Conservation (phyloP, 2,888 invertebrate genomes). For the Parnassius smintheus region DNA sequence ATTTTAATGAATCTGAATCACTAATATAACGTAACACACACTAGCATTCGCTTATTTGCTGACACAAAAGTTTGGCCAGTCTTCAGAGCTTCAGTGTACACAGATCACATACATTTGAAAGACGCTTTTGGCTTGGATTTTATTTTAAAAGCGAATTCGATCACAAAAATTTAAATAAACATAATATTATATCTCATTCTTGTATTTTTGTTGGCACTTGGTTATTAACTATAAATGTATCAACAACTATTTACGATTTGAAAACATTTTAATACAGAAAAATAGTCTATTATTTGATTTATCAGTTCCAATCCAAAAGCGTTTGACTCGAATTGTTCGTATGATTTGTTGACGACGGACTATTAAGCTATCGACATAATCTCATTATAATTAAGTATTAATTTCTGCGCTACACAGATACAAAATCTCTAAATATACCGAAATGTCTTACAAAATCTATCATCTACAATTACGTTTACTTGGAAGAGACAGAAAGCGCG, state of each 20-base stretch:
- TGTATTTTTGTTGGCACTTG: conserved; percentile 5
- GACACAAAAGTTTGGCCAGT: background rate
- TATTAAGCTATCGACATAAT: conserved; percentile 2
- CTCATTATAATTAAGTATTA: background rate
- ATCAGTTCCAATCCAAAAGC: background rate
- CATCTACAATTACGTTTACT: background rate
- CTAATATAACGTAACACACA: background rate
- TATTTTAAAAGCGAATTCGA: background rate
- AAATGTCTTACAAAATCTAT: conserved; percentile 3
- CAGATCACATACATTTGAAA: background rate
- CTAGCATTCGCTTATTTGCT: background rate
- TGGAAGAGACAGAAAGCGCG: conserved; percentile 15
- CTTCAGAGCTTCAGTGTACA: background rate
- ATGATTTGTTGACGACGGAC: background rate
- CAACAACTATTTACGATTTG: conserved; percentile 1
- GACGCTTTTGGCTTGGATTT: background rate
- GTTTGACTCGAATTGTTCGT: background rate
- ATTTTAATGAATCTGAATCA: background rate
- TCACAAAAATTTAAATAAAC: background rate
- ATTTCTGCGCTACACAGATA: background rate
- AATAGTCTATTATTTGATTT: background rate
- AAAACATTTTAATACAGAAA: background rate
- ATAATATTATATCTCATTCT: background rate
- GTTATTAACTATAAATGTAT: conserved; percentile 1
- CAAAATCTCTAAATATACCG: conserved; percentile 3